Percentiles rank a stretch among this genome's conserved stretches.
Evolutionary conservation across 2,888 invertebrate genomes (phyloP).

Genomic region (Tenodera sinensis): DNA sequence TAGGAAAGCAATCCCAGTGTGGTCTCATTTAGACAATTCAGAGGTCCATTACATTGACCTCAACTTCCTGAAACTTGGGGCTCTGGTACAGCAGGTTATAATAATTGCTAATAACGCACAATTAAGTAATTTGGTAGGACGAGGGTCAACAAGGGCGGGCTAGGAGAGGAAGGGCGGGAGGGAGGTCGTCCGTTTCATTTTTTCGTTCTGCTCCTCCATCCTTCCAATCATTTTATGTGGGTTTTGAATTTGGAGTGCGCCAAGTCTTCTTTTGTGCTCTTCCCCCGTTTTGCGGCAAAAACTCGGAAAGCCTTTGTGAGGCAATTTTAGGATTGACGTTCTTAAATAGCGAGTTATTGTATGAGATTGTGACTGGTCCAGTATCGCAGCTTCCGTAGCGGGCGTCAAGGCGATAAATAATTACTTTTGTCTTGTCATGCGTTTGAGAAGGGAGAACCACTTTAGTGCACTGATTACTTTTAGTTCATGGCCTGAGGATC

Average conservation of each 20-base stretch:
- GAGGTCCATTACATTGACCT: conserved; percentile 19
- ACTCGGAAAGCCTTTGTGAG: not conserved
- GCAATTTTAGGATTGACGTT: not conserved
- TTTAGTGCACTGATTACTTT: too few relatives aligned
- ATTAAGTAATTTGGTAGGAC: conserved; percentile 24
- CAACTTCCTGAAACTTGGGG: not conserved
- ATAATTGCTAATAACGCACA: conserved; percentile 26
- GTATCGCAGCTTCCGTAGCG: not conserved
- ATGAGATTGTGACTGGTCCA: not conserved
- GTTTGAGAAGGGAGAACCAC: not conserved
- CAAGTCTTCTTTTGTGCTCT: not conserved
- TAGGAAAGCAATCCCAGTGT: not conserved
- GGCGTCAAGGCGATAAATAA: not conserved
- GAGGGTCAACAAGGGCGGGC: conserved; percentile 4
- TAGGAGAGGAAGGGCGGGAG: not conserved
- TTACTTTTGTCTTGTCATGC: not conserved
- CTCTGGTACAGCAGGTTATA: not conserved
- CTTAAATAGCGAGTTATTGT: not conserved
- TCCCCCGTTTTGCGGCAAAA: not conserved
- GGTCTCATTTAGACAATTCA: not conserved
- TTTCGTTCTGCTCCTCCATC: not conserved
- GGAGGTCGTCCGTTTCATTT: not conserved
- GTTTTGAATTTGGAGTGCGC: not conserved
- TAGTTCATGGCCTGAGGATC: too few relatives aligned
- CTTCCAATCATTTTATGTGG: conserved; percentile 13